Evolutionary conservation across 2,888 invertebrate species (phyloP), one percentile per base, ranked within the genome.

Genomic region (Nomada ruficornis): DNA sequence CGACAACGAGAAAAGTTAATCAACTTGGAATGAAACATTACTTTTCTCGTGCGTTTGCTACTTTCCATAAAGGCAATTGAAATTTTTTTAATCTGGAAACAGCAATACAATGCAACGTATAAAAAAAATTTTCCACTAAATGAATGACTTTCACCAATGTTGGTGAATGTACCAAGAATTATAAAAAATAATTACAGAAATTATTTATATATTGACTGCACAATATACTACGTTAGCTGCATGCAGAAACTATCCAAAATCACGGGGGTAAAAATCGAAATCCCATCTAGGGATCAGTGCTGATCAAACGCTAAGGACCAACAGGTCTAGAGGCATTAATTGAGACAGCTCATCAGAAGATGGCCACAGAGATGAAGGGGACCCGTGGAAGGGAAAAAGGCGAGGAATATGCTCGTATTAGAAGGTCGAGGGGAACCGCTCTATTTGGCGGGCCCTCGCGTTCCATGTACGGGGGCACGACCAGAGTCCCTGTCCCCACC

Each of bases 361-460:
- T 44, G 68, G 29, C 26, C 65, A 29, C 55, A 42, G 44, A 62
- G 65, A 79, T 69, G 59, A 52, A 63, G 71, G 13, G 18, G 20
- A 42, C 54, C n/a, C 2, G 11, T 10, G 13, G 42, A 64, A 52
- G 52, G 54, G 50, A 55, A 65, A 65, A 72, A 60, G 65, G 60
- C 44, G 60, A 80, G 62, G 80, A 80, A 71, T 80, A 71, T 62
- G 73, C 9, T 50, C 42, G 69, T 63, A 77, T 77, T 82, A 77
- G 83, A 78, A 74, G 60, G 36, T 77, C 59, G 59, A 77, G 54
- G 76, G 64, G 67, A 73, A 84, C 73, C 83, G 84, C 84, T 84
- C 80, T 83, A 84, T 84, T 80, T 74, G 80, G 83, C 29, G 68
- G 73, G 62, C 67, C 75, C 62, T 62, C 23, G 75, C 65, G 75